Evolutionary conservation across 2,113 vertebrate species (phyloP), one percentile per base, ranked within the genome.

Genomic region (Ceratotherium simum): DNA sequence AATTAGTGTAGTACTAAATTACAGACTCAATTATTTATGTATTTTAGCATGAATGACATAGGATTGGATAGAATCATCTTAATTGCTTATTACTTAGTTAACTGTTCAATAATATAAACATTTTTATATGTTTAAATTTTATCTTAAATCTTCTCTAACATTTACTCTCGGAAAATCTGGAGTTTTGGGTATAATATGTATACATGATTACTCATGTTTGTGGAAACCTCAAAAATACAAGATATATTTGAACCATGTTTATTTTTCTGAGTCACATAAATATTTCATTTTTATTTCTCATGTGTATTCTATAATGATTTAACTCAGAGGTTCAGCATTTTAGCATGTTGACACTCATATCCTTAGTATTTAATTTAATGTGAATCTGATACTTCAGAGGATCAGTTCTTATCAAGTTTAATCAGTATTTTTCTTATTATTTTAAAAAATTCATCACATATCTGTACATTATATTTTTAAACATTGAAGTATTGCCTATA

Each of bases 211-310:
- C 4, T 84, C 14, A 5, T 67, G 5, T 89, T 82, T 83, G 39
- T 69, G 8, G 25, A 88, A 80, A 60, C 4, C 27, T 95, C 4
- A 88, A 76, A 87, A 80, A 48, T 46, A 0, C 3, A 69, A 8
- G 18, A 13, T 60, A 46, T 56, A 11, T 72, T 72, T 83, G 10
- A 70, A 67, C 11, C 39, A 2, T 64, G 70, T 14, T 84, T 93
- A 70, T 62, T 36, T 73, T 84, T 90, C 13, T 51, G 9, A 84
- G 14, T 9, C 12, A 39, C 17, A 7, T 51, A 62, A 79, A 70
- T 62, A 90, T 75, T 94, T 87, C 3, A 21, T 51, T 92, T 97
- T 93, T 60, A 75, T 64, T 96, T 81, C 21, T 20, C 3, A 31
- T 65, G 7, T 48, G 16, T 56, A n/a, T 73, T 95, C 9, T 88